phyloP scores from a whole-genome alignment of 2,888 invertebrate genomes.

The Hartigia nigra region DNA sequence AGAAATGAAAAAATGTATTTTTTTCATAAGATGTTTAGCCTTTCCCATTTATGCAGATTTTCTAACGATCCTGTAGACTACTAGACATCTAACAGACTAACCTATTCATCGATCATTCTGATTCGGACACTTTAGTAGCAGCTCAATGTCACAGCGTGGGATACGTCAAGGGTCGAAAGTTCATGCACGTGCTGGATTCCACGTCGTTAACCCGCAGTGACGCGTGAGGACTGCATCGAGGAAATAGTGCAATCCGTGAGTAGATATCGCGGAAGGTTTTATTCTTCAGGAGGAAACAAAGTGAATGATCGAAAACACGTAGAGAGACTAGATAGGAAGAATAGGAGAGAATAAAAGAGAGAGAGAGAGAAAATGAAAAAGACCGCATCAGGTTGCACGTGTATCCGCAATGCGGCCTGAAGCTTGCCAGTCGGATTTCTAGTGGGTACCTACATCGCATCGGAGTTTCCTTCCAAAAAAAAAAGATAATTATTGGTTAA shows the following conservation, averaged over 20 bases:
- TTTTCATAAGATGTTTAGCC: neutral
- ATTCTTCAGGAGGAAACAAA: neutral
- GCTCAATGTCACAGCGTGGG: neutral
- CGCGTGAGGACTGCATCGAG: constrained; percentile 9
- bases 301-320: neutral
- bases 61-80: neutral
- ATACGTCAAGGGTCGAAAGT: constrained; percentile 23
- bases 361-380: constrained; percentile 16
- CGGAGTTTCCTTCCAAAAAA: neutral
- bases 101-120: neutral
- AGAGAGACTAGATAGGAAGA: constrained; percentile 1
- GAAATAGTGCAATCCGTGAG: neutral
- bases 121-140: neutral
- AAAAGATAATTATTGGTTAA: constrained; percentile 24
- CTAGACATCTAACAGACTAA: neutral
- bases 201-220: constrained; percentile 11
- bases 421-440: constrained; percentile 32
- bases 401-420: constrained; percentile 54
- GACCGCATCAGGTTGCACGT: constrained; percentile 36
- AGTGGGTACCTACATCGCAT: neutral
- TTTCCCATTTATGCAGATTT: neutral
- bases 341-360: constrained; percentile 7
- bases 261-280: neutral
- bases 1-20: neutral
- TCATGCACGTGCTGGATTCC: constrained; percentile 26